Evolutionary conservation across 1,140 invertebrate genomes (phyloP).

Genomic region (Fopius arisanus): DNA sequence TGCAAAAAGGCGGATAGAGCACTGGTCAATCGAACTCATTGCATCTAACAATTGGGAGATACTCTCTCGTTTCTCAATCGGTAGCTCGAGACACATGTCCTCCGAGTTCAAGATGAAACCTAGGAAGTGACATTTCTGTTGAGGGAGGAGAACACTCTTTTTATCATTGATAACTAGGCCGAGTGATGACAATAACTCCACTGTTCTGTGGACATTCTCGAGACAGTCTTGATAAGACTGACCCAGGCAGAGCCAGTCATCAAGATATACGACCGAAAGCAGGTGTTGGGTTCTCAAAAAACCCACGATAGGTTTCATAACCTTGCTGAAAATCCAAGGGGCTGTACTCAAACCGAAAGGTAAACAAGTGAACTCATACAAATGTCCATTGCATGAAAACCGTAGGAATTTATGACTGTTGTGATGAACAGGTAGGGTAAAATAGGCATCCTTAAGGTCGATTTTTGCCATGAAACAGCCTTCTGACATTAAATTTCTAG

Average conservation of each 20-base stretch:
- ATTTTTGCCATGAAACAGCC: slow-evolving; percentile 31
- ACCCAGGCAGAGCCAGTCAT: neutral
- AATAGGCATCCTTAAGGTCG: slow-evolving; percentile 47
- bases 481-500: slow-evolving; percentile 35
- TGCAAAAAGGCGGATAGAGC: slow-evolving; percentile 41
- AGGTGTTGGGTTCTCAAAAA: neutral
- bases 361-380: neutral
- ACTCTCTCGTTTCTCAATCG: slow-evolving; percentile 28
- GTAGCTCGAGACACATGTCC: neutral
- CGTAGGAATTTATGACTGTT: neutral
- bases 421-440: slow-evolving; percentile 30
- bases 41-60: slow-evolving; percentile 23
- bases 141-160: neutral
- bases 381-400: neutral
- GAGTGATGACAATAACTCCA: neutral
- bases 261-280: neutral
- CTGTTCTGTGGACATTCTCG: neutral
- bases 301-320: neutral
- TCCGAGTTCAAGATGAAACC: neutral
- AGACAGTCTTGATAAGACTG: neutral
- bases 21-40: neutral
- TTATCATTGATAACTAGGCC: neutral
- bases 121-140: neutral
- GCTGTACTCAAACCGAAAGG: slow-evolving; percentile 36
- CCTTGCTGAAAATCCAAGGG: neutral